A percentile compares a stretch with the other conserved stretches of the same genome.
phyloP scores from a whole-genome alignment of 2,888 invertebrate species.

The Sclerodermus sp. region DNA sequence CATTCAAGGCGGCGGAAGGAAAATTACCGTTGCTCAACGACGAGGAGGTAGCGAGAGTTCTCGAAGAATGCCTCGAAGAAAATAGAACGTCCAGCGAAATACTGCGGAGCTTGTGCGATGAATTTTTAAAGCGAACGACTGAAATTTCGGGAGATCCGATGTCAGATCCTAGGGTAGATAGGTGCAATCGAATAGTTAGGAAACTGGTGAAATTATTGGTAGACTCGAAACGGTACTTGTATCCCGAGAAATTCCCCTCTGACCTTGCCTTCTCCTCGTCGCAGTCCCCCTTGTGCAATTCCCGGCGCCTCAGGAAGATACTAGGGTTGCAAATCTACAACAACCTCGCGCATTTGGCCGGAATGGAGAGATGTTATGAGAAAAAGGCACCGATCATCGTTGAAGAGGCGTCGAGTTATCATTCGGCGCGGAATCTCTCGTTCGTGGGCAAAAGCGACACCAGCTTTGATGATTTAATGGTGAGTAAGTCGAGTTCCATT shows the following conservation, averaged over 20 bases:
- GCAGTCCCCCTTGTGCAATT: constrained; percentile 40
- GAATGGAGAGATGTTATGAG: constrained; percentile 33
- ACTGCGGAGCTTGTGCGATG: constrained; percentile 29
- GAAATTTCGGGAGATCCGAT: too few species aligned
- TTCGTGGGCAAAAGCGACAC: too few species aligned
- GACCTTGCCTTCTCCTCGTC: constrained; percentile 38
- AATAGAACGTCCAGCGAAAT: constrained; percentile 18
- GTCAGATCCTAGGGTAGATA: constrained; percentile 7
- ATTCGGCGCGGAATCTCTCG: too few species aligned
- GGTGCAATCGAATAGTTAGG: constrained; percentile 22
- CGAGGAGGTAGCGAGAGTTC: constrained; percentile 27
- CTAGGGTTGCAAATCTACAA: constrained; percentile 42
- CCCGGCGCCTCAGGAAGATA: constrained; percentile 36
- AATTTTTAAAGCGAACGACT: constrained; percentile 28
- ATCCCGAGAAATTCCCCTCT: constrained; percentile 31
- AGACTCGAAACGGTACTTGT: constrained; percentile 44
- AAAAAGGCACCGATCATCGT: neutral
- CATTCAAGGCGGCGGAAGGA: constrained; percentile 3
- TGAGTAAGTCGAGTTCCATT: constrained; percentile 16
- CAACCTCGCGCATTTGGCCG: constrained; percentile 42
- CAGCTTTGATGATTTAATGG: constrained; percentile 18
- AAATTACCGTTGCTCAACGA: constrained; percentile 19
- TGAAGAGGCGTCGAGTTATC: too few species aligned
- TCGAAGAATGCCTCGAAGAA: constrained; percentile 12
- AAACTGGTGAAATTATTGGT: constrained; percentile 41